phyloP scores from a whole-genome alignment of 2,113 vertebrate species.

The Thermophis baileyi region DNA sequence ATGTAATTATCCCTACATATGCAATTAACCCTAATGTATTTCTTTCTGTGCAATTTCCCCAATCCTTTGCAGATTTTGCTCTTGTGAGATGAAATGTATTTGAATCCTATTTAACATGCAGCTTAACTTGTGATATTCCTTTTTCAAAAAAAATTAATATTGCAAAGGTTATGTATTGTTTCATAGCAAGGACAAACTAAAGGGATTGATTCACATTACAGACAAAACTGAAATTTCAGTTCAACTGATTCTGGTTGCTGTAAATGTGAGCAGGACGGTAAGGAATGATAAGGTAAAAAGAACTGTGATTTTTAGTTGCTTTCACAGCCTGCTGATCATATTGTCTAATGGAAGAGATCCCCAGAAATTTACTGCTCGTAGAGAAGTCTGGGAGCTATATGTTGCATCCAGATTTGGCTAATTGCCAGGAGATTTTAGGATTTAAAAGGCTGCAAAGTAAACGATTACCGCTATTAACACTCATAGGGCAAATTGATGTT shows the following conservation, averaged over 20 bases:
- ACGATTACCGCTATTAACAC: not conserved
- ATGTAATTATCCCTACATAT: not conserved
- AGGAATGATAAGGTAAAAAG: not conserved
- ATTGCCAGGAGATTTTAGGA: not conserved
- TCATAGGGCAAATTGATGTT: not conserved
- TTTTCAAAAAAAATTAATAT: not conserved
- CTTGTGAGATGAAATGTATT: not conserved
- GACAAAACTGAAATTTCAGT: not conserved
- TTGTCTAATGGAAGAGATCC: not conserved
- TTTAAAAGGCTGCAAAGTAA: not conserved
- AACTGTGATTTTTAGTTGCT: not conserved
- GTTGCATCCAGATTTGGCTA: not conserved
- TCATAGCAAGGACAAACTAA: not conserved
- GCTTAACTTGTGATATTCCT: not conserved
- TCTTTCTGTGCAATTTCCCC: not conserved
- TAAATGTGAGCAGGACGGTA: not conserved
- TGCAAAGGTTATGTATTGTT: not conserved
- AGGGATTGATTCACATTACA: not conserved
- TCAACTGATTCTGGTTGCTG: not conserved
- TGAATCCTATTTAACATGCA: not conserved
- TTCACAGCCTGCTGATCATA: not conserved
- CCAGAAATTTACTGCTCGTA: not conserved
- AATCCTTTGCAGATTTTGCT: not conserved
- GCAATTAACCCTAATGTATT: not conserved
- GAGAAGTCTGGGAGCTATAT: not conserved